A percentile compares a stretch with the other conserved stretches of the same genome.
phyloP scores from a whole-genome alignment of 2,888 invertebrate species.

The Hyposoter dolosus region DNA sequence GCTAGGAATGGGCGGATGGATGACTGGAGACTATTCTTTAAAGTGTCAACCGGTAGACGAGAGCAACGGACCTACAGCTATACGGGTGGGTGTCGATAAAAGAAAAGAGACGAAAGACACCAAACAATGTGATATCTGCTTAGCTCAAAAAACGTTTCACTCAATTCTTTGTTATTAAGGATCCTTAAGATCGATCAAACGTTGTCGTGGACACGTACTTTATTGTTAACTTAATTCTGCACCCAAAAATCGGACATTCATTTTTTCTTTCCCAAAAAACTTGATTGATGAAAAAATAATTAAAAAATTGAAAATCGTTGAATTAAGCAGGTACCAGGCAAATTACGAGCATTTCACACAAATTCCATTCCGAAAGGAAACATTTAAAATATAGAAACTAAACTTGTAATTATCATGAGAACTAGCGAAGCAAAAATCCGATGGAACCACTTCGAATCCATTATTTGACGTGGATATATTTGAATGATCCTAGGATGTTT shows the following conservation, averaged over 20 bases:
- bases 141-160: constrained; percentile 44
- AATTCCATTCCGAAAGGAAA: not conserved
- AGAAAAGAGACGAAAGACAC: constrained; percentile 33
- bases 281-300: not conserved
- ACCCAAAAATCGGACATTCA: not conserved
- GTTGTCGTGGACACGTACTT: not conserved
- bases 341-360: constrained; percentile 30
- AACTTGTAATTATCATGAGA: constrained; percentile 1
- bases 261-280: too few species aligned
- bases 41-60: constrained; percentile 99
- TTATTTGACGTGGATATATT: not conserved
- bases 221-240: not conserved
- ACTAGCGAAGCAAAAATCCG: constrained; percentile 12
- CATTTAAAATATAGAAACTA: not conserved
- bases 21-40: constrained; percentile 97
- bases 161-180: not conserved
- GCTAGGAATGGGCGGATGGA: constrained; percentile 97
- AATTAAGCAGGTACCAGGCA: constrained; percentile 40
- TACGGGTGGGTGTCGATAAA: constrained; percentile 91
- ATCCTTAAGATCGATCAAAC: not conserved
- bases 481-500: constrained; percentile 14
- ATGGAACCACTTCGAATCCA: constrained; percentile 24
- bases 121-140: constrained; percentile 28
- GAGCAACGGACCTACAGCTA: constrained; percentile 94
- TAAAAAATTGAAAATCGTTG: not conserved